These are phyloP conservation scores for Porites lobata DNA, from an alignment of 92 coral and sea anemone species.

Conservation along the genomic window DNA sequence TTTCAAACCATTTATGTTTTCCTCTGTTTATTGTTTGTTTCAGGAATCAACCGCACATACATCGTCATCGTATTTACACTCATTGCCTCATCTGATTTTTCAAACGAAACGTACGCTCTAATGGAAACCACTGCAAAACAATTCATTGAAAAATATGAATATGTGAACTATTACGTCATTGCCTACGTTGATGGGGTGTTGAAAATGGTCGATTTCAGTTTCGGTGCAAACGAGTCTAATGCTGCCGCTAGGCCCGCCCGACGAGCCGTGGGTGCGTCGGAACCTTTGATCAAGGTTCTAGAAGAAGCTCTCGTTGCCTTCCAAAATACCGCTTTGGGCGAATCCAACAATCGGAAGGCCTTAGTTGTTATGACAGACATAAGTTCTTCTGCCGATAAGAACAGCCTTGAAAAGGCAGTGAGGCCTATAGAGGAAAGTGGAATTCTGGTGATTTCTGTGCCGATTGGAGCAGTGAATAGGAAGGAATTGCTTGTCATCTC, in stretches of 20 bases:
- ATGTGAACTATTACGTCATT: conserved; percentile 24
- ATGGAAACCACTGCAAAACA: conserved; percentile 73
- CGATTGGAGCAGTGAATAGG: conserved; percentile 57
- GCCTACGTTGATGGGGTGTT: no score
- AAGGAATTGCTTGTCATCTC: conserved; percentile 57
- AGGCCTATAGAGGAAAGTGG: conserved; percentile 55
- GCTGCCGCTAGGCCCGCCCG: no score
- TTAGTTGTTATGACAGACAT: conserved; percentile 83
- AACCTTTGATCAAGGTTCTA: conserved; percentile 59
- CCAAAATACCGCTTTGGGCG: conserved; percentile 47
- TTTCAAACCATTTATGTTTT: no score
- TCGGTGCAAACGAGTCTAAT: no score
- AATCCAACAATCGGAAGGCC: conserved; percentile 64
- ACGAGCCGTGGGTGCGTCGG: conserved; percentile 26
- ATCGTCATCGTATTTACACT: no score
- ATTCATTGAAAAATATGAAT: conserved; percentile 66
- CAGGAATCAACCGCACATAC: no score
- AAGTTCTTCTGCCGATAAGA: not conserved
- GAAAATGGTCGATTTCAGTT: no score
- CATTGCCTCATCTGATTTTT: no score
- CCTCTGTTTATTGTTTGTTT: no score
- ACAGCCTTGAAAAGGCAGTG: conserved; percentile 7
- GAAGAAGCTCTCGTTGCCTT: conserved; percentile 63
- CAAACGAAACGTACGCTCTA: conserved; percentile 39
- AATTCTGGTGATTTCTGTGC: conserved; percentile 69